phyloP scores from a whole-genome alignment of 1,140 invertebrate genomes.

The Drosophila repletoides region DNA sequence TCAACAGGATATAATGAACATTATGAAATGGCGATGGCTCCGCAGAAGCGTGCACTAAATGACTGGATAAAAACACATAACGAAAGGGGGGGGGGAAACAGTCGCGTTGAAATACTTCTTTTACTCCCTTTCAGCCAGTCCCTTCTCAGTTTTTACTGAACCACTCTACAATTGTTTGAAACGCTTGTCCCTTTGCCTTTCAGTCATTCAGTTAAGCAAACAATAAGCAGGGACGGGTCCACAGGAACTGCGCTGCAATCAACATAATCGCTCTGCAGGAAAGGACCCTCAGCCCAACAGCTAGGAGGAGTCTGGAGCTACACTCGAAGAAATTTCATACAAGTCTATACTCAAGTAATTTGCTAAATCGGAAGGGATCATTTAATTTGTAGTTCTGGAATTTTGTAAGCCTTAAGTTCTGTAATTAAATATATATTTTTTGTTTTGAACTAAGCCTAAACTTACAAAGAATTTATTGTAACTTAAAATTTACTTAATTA shows the following conservation, averaged over 20 bases:
- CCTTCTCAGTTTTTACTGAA: not conserved
- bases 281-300: slow-evolving; percentile 39
- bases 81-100: not conserved
- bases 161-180: slow-evolving; percentile 28
- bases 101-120: not conserved
- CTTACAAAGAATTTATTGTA: no score
- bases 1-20: slow-evolving; percentile 79
- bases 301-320: not conserved
- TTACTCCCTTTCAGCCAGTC: not conserved
- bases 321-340: no score
- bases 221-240: slow-evolving; percentile 61
- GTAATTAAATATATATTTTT: no score
- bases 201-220: slow-evolving; percentile 72
- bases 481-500: no score
- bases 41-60: slow-evolving; percentile 60
- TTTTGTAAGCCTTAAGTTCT: no score
- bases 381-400: no score
- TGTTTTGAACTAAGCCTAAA: no score
- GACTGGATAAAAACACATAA: slow-evolving; percentile 66
- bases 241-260: slow-evolving; percentile 74
- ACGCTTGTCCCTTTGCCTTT: slow-evolving; percentile 29
- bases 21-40: slow-evolving; percentile 62
- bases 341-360: no score
- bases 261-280: slow-evolving; percentile 76
- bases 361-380: no score